These are phyloP conservation scores for Dinocampus coccinellae DNA, from an alignment of 2,888 invertebrate species.

Conservation along the genomic window DNA sequence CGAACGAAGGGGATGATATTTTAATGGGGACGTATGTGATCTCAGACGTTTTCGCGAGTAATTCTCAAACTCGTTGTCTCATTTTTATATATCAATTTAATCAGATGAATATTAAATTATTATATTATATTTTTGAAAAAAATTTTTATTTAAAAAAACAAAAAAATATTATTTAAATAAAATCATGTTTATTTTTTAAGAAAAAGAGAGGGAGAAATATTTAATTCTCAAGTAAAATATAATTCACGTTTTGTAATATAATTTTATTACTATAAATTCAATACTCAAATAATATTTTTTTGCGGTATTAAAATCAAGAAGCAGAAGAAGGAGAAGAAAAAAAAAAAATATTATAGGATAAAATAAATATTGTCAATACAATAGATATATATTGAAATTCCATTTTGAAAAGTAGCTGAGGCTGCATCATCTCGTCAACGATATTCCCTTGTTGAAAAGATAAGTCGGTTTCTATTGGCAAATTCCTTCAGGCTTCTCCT, in stretches of 20 bases:
- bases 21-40: conserved; percentile 39
- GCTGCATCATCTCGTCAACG: neutral
- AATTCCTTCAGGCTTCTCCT: neutral
- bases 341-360: neutral
- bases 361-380: no score
- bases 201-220: no score
- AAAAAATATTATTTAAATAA: no score
- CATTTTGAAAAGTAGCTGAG: neutral
- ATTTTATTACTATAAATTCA: no score
- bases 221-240: no score
- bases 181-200: no score
- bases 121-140: no score
- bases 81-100: no score
- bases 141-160: no score
- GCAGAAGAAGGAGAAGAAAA: neutral
- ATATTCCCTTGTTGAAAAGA: neutral
- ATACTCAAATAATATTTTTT: no score
- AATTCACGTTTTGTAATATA: no score
- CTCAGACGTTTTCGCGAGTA: conserved; percentile 47
- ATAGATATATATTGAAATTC: conserved; percentile 1
- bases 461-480: neutral
- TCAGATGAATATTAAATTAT: no score
- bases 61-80: conserved; percentile 44
- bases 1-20: conserved; percentile 16
- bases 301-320: neutral